Conservation (phyloP, 2,797 vertebrate genomes). For the Psittacula echo region DNA sequence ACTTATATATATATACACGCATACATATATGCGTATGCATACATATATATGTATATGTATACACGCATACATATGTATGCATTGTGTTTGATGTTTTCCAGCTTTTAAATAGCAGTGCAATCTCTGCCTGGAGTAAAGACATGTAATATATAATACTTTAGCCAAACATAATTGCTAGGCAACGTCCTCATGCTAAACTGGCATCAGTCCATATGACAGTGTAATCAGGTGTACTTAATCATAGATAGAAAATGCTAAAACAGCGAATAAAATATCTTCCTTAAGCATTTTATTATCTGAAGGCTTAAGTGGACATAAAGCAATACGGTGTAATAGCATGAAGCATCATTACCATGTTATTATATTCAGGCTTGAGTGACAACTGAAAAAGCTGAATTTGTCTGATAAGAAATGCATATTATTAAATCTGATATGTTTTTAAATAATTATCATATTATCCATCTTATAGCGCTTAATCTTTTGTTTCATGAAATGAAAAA, state of each 20-base stretch:
- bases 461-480: not conserved
- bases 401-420: not conserved
- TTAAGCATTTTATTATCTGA: not conserved
- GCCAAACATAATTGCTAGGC: not conserved
- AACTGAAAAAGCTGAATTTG: not conserved
- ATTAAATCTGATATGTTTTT: not conserved
- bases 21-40: too few species aligned
- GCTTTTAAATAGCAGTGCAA: not conserved
- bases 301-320: not conserved
- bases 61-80: not conserved
- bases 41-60: too few species aligned
- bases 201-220: not conserved
- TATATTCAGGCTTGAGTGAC: not conserved
- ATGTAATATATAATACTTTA: not conserved
- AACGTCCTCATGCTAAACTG: not conserved
- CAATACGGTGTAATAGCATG: not conserved
- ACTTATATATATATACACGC: fast-evolving
- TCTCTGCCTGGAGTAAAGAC: not conserved
- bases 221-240: not conserved
- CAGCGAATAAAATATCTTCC: constrained; percentile 1
- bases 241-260: not conserved
- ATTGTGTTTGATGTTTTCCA: not conserved
- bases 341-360: not conserved
- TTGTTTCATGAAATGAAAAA: not conserved
- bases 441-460: not conserved